Base-by-base conservation (phyloP, 2,113 vertebrate species). In the Caracal caracal region DNA sequence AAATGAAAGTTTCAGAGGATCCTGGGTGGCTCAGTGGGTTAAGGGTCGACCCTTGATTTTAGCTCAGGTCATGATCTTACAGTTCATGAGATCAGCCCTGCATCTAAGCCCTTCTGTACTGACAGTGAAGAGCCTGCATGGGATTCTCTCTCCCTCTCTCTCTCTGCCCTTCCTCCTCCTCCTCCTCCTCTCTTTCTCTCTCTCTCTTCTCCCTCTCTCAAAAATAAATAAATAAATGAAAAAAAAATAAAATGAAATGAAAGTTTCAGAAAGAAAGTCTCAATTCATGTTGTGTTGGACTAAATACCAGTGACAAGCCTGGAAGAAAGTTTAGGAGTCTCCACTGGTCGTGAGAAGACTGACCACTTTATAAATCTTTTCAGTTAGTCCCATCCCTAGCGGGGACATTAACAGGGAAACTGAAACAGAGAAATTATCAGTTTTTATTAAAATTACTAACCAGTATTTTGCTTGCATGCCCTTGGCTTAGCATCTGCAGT, bases 241-340 rank as follows among this genome's bases (percentile, higher is more conserved):
- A 56, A 56, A 56, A 53, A 53, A 17, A 53, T 16, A 53, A 59
- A 59, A 22, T 71, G 68, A 86, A n/a, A 5, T 65, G 37, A 91
- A 96, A 79, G 47, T 90, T 94, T 93, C 49, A 51, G 59, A 88
- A 89, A 85, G 35, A 70, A 95, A 95, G 17, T 83, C 22, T 61
- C 12, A 17, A 6, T 49, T 81, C 19, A 66, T 88, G 56, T 7
- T 84, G 16, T 76, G 51, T 28, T 91, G 51, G 35, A 85, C 43
- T 47, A 87, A 82, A 59, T 81, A n/a, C 15, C 24, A 43, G 35
- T 49, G 24, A 22, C 1, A 79, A 65, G 53, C 22, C 16, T 92
- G 20, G 26, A 90, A 83, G 79, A 93, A 75, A 88, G 53, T 28
- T 20, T n/a, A 37, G 40, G 71, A 87, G n/a, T 61, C 68, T 66